Percentiles rank a stretch among this genome's conserved stretches.
Conservation (phyloP, 2,113 vertebrate species). For the Phainopepla nitens region DNA sequence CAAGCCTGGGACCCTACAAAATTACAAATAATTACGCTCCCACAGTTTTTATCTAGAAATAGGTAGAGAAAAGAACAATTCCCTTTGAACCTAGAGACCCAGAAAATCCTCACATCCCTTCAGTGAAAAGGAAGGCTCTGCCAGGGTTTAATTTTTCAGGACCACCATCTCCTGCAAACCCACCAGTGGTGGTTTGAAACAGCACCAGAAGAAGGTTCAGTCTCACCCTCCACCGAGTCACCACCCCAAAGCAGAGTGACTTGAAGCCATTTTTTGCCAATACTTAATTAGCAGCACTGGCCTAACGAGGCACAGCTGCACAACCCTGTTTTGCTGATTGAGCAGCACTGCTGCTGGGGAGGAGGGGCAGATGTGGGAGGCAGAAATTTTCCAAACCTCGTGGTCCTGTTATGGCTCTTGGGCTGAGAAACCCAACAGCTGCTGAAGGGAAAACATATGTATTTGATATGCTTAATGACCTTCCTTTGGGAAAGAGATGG, state of each 20-base stretch:
- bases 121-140: neutral
- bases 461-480: neutral
- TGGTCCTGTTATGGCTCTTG: neutral
- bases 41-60: neutral
- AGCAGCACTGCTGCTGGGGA: neutral
- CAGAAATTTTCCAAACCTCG: neutral
- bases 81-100: neutral
- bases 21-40: neutral
- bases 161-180: neutral
- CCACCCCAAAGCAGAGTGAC: neutral
- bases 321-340: neutral
- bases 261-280: neutral
- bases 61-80: neutral
- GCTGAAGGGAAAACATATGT: neutral
- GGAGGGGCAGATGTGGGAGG: neutral
- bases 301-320: neutral
- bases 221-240: neutral
- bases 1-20: neutral
- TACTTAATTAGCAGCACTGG: neutral
- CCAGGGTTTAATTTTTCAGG: neutral
- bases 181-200: neutral
- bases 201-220: neutral
- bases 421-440: slow-evolving; percentile 24
- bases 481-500: neutral
- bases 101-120: neutral